These are phyloP conservation scores for Platerodrilus igneus DNA, from an alignment of 2,888 invertebrate species.

Conservation along the genomic window DNA sequence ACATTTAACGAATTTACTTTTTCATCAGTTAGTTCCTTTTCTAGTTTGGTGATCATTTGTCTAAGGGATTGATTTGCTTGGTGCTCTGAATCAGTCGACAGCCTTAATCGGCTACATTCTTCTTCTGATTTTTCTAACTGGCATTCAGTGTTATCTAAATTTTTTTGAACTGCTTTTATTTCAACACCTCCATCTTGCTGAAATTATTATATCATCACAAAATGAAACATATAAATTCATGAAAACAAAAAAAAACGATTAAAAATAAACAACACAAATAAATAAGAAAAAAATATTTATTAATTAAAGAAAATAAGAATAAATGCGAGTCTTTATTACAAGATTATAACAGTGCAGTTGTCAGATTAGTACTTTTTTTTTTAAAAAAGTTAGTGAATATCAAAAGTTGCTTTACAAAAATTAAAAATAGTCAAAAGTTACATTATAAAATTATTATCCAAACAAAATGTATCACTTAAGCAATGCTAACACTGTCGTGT, in stretches of 20 bases:
- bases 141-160: slow-evolving; percentile 45
- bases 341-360: too few species aligned
- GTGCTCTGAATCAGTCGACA: slow-evolving; percentile 54
- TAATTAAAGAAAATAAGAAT: too few species aligned
- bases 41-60: slow-evolving; percentile 52
- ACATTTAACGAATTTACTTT: slow-evolving; percentile 50
- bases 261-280: too few species aligned
- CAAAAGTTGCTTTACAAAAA: too few species aligned
- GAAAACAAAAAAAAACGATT: slow-evolving; percentile 15
- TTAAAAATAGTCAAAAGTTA: too few species aligned
- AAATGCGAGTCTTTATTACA: too few species aligned
- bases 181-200: slow-evolving; percentile 42
- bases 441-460: too few species aligned
- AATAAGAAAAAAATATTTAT: slow-evolving; percentile 17
- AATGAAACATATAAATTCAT: slow-evolving; percentile 20
- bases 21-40: slow-evolving; percentile 51
- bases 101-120: slow-evolving; percentile 50
- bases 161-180: slow-evolving; percentile 43
- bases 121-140: slow-evolving; percentile 51
- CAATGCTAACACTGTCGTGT: too few species aligned
- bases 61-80: slow-evolving; percentile 51
- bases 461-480: too few species aligned
- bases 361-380: too few species aligned
- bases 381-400: too few species aligned
- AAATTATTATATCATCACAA: too few species aligned